A percentile compares a stretch with the other conserved stretches of the same genome.
These are phyloP conservation scores for Julus scandinavius DNA, from an alignment of 2,888 invertebrate genomes.

Conservation along the genomic window DNA sequence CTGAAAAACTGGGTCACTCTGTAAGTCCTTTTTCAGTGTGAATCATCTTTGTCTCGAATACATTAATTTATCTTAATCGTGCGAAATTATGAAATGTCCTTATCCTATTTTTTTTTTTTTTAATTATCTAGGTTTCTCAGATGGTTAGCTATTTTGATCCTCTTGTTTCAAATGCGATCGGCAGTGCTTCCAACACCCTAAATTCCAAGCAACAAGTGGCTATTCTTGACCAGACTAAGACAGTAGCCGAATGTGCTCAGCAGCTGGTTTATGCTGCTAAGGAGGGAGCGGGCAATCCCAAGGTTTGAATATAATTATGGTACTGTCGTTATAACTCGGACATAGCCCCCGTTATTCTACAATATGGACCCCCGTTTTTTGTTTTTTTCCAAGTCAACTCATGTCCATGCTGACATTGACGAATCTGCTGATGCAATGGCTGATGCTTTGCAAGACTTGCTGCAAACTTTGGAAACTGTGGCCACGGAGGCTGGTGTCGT, in stretches of 20 bases:
- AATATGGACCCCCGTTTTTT: neutral
- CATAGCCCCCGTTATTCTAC: neutral
- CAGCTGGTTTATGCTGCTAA: constrained; percentile 86
- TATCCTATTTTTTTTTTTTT: constrained; percentile 34
- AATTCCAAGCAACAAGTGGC: constrained; percentile 88
- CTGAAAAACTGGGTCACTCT: constrained; percentile 91
- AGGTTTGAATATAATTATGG: constrained; percentile 68
- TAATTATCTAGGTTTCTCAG: constrained; percentile 64
- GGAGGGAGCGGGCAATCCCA: constrained; percentile 92
- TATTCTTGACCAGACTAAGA: constrained; percentile 90
- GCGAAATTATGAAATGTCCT: neutral
- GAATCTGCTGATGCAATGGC: constrained; percentile 80
- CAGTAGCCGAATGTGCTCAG: constrained; percentile 91
- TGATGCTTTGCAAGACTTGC: constrained; percentile 83
- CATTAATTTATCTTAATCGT: neutral
- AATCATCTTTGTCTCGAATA: neutral
- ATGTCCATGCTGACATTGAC: constrained; percentile 84
- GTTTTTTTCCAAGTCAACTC: constrained; percentile 72
- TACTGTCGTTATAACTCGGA: no score
- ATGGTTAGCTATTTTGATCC: constrained; percentile 83
- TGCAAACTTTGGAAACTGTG: constrained; percentile 80
- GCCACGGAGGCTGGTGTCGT: constrained; percentile 91
- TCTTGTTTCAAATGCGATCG: constrained; percentile 82
- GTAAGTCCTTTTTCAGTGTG: constrained; percentile 69
- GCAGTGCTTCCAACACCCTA: constrained; percentile 83